phyloP scores from a whole-genome alignment of 2,113 vertebrate species.

The Meriones unguiculatus region DNA sequence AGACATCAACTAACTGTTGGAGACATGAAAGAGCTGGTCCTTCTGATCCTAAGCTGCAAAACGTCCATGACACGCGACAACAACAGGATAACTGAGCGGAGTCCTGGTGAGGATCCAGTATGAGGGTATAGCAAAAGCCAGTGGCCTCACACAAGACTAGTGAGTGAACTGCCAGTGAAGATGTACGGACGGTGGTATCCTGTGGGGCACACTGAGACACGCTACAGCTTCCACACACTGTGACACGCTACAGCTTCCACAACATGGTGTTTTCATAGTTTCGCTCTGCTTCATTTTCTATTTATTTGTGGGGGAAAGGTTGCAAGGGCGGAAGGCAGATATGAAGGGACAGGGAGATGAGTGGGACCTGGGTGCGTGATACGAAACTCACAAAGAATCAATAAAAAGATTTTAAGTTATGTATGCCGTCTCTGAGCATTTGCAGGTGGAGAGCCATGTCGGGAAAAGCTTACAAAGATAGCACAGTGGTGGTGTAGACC shows the following conservation, averaged over 20 bases:
- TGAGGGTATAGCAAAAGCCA: background rate
- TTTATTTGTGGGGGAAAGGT: background rate
- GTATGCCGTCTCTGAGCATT: background rate
- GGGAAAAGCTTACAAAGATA: background rate
- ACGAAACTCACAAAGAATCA: background rate
- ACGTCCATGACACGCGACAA: background rate
- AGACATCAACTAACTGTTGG: background rate
- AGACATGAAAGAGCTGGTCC: background rate
- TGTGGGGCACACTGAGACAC: background rate
- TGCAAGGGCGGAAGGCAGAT: background rate
- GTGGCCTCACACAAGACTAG: background rate
- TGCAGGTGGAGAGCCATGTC: background rate
- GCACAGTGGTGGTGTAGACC: background rate
- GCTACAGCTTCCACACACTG: background rate
- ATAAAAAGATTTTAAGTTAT: background rate
- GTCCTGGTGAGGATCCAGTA: background rate
- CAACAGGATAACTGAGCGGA: background rate
- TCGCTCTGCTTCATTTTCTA: background rate
- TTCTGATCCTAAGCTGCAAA: background rate
- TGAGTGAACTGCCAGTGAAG: background rate
- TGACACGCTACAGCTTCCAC: background rate
- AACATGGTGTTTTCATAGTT: background rate
- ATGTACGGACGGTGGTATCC: too few species aligned
- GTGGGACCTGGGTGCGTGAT: background rate
- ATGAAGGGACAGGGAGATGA: background rate